Conservation (phyloP, 2,888 invertebrate species). For the Poecilus cupreus region DNA sequence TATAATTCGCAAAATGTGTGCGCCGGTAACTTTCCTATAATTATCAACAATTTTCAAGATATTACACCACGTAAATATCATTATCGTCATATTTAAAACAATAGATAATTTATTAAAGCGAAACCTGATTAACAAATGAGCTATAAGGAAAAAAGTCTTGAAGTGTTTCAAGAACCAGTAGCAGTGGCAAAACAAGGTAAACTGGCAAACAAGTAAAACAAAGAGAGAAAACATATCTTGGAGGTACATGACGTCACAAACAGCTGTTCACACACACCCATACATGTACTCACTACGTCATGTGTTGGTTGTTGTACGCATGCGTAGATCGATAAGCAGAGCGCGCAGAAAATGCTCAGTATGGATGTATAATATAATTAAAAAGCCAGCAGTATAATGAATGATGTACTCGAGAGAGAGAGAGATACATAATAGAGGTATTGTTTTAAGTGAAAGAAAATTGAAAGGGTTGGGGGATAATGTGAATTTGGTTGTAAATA, state of each 20-base stretch:
- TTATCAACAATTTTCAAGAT: neutral
- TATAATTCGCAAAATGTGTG: no score
- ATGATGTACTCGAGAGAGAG: neutral
- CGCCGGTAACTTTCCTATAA: neutral
- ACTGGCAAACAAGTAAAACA: neutral
- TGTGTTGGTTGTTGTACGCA: neutral
- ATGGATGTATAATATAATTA: no score
- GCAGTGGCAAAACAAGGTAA: neutral
- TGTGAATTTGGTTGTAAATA: neutral
- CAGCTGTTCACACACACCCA: conserved; percentile 2
- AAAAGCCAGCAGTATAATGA: neutral
- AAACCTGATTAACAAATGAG: neutral
- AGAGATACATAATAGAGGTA: no score
- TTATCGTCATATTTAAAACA: neutral
- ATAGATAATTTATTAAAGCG: neutral
- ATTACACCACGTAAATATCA: neutral
- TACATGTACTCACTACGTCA: neutral
- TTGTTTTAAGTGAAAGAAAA: neutral
- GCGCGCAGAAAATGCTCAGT: no score
- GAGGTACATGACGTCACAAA: conserved; percentile 12
- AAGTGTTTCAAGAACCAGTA: neutral
- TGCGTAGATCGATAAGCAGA: neutral
- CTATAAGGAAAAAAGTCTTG: neutral
- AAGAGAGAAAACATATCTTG: neutral
- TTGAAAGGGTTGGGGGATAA: neutral